phyloP scores from a whole-genome alignment of 2,797 vertebrate genomes.

The Microhierax caerulescens region DNA sequence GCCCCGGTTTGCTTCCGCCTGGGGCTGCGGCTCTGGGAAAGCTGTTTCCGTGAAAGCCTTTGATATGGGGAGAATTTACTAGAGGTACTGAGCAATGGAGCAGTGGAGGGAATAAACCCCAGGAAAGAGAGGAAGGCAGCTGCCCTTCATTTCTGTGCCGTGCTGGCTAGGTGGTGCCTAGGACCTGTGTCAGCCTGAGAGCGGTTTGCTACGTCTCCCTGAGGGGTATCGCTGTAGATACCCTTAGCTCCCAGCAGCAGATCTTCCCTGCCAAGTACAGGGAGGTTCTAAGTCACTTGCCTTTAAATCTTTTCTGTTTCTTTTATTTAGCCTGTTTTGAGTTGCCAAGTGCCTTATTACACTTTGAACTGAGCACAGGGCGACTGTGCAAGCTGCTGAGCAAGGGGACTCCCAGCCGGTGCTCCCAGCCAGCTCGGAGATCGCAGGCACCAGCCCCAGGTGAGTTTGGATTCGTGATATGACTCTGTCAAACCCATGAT shows the following conservation, averaged over 20 bases:
- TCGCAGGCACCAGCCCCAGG: not conserved
- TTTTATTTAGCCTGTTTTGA: not conserved
- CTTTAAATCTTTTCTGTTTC: not conserved
- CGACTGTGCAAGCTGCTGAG: not conserved
- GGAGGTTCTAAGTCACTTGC: not conserved
- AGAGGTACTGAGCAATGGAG: not conserved
- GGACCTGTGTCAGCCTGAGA: not conserved
- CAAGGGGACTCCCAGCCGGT: accelerated
- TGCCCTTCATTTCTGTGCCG: not conserved
- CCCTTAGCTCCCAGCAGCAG: not conserved
- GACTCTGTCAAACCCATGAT: not conserved
- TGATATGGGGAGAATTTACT: not conserved
- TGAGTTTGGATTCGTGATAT: not conserved
- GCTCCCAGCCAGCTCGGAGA: not conserved
- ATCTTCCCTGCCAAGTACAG: not conserved
- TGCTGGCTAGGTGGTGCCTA: not conserved
- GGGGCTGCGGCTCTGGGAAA: not conserved
- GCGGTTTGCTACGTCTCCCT: not conserved
- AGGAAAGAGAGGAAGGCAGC: not conserved
- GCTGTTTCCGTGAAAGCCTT: not conserved
- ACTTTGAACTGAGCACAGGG: not conserved
- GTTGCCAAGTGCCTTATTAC: not conserved
- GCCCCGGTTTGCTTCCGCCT: not conserved
- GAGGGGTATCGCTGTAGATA: not conserved
- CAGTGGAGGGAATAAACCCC: not conserved